Conservation (phyloP, 2,888 invertebrate genomes). For the Hypolimnas misippus region DNA sequence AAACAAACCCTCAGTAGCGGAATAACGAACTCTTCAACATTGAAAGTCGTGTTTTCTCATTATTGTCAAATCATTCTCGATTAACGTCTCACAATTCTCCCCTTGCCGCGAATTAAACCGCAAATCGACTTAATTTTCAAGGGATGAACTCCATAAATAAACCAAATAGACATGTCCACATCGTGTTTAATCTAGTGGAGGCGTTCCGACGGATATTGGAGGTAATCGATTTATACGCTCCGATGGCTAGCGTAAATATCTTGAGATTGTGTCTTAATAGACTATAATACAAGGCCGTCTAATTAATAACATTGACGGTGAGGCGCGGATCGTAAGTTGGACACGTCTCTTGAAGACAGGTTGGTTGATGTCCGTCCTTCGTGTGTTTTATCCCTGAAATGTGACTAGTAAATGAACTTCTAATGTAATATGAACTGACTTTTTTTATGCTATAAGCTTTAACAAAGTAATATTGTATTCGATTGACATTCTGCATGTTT, state of each 20-base stretch:
- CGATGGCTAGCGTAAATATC: conserved; percentile 34
- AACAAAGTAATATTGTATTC: too few relatives aligned
- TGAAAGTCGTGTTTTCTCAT: too few relatives aligned
- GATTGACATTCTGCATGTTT: too few relatives aligned
- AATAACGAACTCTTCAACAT: too few relatives aligned
- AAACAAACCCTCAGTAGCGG: too few relatives aligned
- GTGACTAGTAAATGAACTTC: too few relatives aligned
- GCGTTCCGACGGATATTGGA: conserved; percentile 32
- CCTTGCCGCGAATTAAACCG: not conserved
- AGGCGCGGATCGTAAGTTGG: not conserved
- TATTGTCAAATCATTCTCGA: not conserved
- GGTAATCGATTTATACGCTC: conserved; percentile 41
- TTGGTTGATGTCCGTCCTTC: not conserved
- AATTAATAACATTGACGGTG: not conserved
- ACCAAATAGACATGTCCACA: conserved; percentile 10
- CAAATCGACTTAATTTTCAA: not conserved
- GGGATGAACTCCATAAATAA: conserved; percentile 24
- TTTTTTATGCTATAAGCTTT: too few relatives aligned
- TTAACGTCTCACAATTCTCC: not conserved
- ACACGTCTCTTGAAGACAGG: not conserved
- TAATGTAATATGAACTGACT: too few relatives aligned
- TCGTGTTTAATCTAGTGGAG: conserved; percentile 34
- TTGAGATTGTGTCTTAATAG: conserved; percentile 23
- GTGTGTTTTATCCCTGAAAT: too few relatives aligned
- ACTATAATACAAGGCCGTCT: not conserved